Evolutionary conservation across 2,113 vertebrate genomes (phyloP).

Genomic region (zebrafish (Danio rerio)): GRCz12tu NC_133195.1:27050501-27051000

Average conservation of each 20-base stretch:
- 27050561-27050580: not conserved
- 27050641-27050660: not conserved
- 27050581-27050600: not conserved
- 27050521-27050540: not conserved
- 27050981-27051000: constrained; percentile 43
- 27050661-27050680: not conserved
- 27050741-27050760: constrained; percentile 66
- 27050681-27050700: constrained; percentile 30
- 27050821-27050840: constrained; percentile 48
- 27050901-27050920: constrained; percentile 13
- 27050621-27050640: not conserved
- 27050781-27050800: constrained; percentile 63
- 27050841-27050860: constrained; percentile 19
- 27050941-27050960: constrained; percentile 56
- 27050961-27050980: constrained; percentile 63
- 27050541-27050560: constrained; percentile 12
- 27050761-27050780: constrained; percentile 63
- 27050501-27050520: not conserved
- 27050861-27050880: constrained; percentile 23
- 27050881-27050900: constrained; percentile 34
- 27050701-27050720: constrained; percentile 60
- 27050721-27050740: constrained; percentile 60
- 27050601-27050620: constrained; percentile 18
- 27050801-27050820: constrained; percentile 65
- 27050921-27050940: constrained; percentile 41